These are phyloP conservation scores for Drosophila saltans DNA, from an alignment of 1,140 invertebrate species.

Conservation along the genomic window DNA sequence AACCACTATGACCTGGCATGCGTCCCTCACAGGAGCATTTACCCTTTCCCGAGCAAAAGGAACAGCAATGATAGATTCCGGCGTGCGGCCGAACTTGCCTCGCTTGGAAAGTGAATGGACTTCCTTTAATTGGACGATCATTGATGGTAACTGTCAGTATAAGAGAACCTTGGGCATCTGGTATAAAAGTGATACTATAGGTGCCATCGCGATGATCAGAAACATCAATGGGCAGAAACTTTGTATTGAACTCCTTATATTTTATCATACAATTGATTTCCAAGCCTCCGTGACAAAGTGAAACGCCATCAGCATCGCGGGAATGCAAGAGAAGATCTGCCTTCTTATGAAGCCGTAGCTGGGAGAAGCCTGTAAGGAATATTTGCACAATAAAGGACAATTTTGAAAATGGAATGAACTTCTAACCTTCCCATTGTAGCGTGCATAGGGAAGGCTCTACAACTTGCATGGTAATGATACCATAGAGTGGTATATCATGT, in stretches of 20 bases:
- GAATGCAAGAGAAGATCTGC: conserved; percentile 84
- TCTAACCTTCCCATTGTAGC: conserved; percentile 84
- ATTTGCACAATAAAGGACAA: not conserved
- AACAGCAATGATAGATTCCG: conserved; percentile 91
- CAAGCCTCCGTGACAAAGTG: conserved; percentile 84
- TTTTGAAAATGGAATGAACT: conserved; percentile 1
- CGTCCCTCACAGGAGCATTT: conserved; percentile 88
- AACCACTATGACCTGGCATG: conserved; percentile 90
- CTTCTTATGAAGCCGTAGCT: conserved; percentile 83
- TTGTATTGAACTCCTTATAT: conserved; percentile 79
- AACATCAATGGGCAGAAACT: conserved; percentile 83
- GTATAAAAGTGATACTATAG: conserved; percentile 85
- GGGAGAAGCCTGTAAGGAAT: conserved; percentile 56
- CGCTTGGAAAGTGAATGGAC: conserved; percentile 85
- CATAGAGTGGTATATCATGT: conserved; percentile 84
- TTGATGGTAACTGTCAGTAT: conserved; percentile 86
- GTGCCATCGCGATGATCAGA: conserved; percentile 86
- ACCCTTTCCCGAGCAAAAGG: conserved; percentile 91
- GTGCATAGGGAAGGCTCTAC: conserved; percentile 85
- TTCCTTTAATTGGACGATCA: conserved; percentile 86
- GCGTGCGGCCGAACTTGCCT: conserved; percentile 85
- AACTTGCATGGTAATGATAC: conserved; percentile 85
- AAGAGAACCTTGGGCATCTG: conserved; percentile 86
- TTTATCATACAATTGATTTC: conserved; percentile 82
- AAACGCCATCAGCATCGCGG: conserved; percentile 84